phyloP scores from a whole-genome alignment of 2,113 vertebrate genomes.

The Solenodon paradoxus region DNA sequence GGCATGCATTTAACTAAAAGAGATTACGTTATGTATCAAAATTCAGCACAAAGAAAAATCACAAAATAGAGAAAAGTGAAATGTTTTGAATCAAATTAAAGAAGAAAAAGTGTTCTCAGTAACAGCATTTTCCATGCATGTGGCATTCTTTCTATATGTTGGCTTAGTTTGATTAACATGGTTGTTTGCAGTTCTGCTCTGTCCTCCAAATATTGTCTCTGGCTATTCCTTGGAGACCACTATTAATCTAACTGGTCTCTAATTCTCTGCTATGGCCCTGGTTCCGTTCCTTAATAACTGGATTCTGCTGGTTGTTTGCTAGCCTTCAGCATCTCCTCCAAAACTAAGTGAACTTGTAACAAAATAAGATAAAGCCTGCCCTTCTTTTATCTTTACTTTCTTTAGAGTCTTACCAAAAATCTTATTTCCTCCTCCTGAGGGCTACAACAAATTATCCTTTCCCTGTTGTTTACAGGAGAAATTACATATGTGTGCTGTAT shows the following conservation, averaged over 20 bases:
- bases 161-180: constrained; percentile 65
- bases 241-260: constrained; percentile 49
- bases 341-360: constrained; percentile 73
- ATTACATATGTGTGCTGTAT: constrained; percentile 6
- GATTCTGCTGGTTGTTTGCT: constrained; percentile 61
- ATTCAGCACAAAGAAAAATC: background rate
- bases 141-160: constrained; percentile 26
- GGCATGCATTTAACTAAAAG: background rate
- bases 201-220: constrained; percentile 41
- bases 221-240: constrained; percentile 34
- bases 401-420: constrained; percentile 64
- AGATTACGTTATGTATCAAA: background rate
- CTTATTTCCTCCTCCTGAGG: constrained; percentile 35
- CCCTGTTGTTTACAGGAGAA: constrained; percentile 43
- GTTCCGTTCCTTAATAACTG: constrained; percentile 68
- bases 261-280: constrained; percentile 55
- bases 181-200: constrained; percentile 25
- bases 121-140: background rate
- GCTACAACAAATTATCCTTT: constrained; percentile 56
- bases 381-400: constrained; percentile 58
- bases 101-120: background rate
- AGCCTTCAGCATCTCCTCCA: constrained; percentile 61
- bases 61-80: constrained; percentile 6
- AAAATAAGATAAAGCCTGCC: constrained; percentile 69
- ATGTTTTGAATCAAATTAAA: constrained; percentile 25